Evolutionary conservation across 2,888 invertebrate genomes (phyloP), one percentile per base, ranked within the genome.

Genomic region (Trisateles emortualis): DNA sequence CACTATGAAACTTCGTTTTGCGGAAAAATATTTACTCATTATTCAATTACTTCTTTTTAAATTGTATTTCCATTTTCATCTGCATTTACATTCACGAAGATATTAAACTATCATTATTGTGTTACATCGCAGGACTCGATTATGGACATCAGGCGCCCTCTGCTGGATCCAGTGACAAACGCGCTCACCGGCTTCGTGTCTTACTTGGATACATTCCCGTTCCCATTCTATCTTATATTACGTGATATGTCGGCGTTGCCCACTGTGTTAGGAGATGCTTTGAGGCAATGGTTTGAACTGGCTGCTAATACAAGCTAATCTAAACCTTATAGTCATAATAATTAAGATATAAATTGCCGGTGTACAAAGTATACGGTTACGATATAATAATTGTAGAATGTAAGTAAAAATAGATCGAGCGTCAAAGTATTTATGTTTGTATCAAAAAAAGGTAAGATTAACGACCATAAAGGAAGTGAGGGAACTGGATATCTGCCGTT

Each of bases 201-300:
- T 0, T 99, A 99, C 84, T 95, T 99, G 93, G 99, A 99, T 76
- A 95, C 95, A 41, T 99, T 99, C 88, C 99, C 99, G 0, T 99
- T 99, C 87, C 99, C 99, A 0, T 99, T 98, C 93, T 99, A 99
- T 86, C 94, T 99, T 42, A 96, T 99, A 74, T 94, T 99, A 22
- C 92, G 98, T 53, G 98, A 99, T 79, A 95, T 99, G 74, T 95
- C 95, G 59, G 95, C 96, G 19, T 89, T 99, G 53, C 99, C 99
- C 0, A 94, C 95, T 29, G 97, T 99, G 0, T 93, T 99, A 22
- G 98, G 99, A 72, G 99, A 99, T 84, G 99, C 99, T 0, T 93
- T 99, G 58, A 92, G 99, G 52, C 99, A 99, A 82, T 99, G 99
- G 99, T 99, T 99, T 85, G 99, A 99, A 93, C 92, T 99, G 56